Percentiles rank a stretch among this genome's conserved stretches.
These are phyloP conservation scores for Colossoma macropomum DNA, from an alignment of 2,113 vertebrate species.

Conservation along the genomic window DNA sequence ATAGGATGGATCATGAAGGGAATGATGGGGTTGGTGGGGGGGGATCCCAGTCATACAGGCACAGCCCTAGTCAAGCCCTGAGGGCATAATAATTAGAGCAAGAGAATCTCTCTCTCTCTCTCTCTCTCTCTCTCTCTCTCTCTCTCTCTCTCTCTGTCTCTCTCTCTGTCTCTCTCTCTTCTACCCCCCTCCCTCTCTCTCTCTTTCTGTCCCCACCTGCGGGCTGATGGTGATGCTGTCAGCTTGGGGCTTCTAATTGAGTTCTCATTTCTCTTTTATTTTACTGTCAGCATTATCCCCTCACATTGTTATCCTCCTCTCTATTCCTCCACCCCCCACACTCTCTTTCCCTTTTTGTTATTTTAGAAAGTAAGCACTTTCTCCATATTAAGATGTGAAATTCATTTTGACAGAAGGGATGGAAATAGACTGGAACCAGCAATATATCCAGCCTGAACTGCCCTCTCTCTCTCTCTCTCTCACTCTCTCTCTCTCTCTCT, in stretches of 20 bases:
- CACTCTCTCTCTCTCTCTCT: conserved; percentile 50
- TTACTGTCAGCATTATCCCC: conserved; percentile 83
- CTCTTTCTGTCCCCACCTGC: conserved; percentile 50
- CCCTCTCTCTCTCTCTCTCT: conserved; percentile 46
- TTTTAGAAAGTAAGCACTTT: conserved; percentile 90
- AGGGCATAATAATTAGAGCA: conserved; percentile 78
- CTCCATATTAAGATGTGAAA: conserved; percentile 88
- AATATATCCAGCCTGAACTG: conserved; percentile 59
- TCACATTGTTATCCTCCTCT: conserved; percentile 73
- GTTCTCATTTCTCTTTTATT: conserved; percentile 82
- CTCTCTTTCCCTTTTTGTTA: conserved; percentile 69
- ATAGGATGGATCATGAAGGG: conserved; percentile 36
- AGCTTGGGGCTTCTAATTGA: conserved; percentile 89
- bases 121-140: conserved; percentile 37
- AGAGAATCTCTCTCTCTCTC: conserved; percentile 54
- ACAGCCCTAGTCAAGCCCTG: conserved; percentile 66
- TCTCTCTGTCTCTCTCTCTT: conserved; percentile 32
- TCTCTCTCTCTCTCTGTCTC: conserved; percentile 39
- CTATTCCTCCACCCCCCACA: conserved; percentile 65
- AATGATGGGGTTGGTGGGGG: conserved; percentile 2
- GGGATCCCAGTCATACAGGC: conserved; percentile 60
- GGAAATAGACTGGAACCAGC: conserved; percentile 75
- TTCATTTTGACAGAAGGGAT: conserved; percentile 78
- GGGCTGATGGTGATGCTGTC: conserved; percentile 76
- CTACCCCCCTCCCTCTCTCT: conserved; percentile 2